Conservation (phyloP, 2,797 vertebrate species). For the Hafferia zeledoni region DNA sequence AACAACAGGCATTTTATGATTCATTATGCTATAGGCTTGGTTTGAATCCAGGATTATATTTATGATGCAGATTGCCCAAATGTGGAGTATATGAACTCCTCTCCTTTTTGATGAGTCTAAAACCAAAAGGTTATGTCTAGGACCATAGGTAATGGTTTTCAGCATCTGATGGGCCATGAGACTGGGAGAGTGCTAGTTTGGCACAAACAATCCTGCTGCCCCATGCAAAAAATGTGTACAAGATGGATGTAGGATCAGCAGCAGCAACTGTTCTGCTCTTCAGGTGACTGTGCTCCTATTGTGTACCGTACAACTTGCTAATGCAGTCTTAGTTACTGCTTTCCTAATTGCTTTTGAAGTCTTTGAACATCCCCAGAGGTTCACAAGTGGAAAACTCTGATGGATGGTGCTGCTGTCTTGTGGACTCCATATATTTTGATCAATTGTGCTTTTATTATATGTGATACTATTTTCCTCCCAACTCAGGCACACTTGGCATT, state of each 20-base stretch:
- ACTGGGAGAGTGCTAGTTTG: neutral
- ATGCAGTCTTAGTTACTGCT: neutral
- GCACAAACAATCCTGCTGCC: neutral
- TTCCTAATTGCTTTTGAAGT: neutral
- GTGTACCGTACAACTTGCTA: neutral
- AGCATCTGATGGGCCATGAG: neutral
- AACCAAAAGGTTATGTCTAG: neutral
- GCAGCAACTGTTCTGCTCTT: neutral
- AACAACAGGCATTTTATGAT: neutral
- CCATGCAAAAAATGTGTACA: neutral
- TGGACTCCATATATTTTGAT: neutral
- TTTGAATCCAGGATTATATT: neutral
- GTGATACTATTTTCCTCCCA: neutral
- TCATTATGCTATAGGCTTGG: neutral
- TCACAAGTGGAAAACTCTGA: neutral
- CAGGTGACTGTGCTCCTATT: neutral
- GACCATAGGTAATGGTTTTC: neutral
- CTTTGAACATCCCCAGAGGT: neutral
- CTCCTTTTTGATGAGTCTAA: neutral
- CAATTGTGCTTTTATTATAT: neutral
- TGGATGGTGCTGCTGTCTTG: neutral
- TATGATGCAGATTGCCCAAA: neutral
- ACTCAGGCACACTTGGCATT: neutral
- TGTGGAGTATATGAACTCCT: neutral
- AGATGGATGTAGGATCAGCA: neutral